Evolutionary conservation across 1,140 invertebrate species (phyloP).

Genomic region (Diorhabda sublineata): DNA sequence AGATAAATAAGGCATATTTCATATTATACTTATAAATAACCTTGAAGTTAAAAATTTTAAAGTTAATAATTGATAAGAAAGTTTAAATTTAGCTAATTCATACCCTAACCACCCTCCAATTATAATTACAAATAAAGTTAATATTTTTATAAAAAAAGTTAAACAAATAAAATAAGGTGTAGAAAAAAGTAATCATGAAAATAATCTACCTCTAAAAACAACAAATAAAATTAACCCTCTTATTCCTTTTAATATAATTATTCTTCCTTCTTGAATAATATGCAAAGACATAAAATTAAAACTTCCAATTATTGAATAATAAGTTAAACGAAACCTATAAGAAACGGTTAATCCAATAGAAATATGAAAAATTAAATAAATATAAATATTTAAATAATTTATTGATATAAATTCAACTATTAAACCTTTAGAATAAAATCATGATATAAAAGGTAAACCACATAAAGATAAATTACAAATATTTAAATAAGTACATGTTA

Average conservation of each 20-base stretch:
- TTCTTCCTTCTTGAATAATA: too few relatives aligned
- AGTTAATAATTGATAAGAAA: constrained; percentile 3
- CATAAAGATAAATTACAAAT: constrained; percentile 53
- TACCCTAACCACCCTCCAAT: constrained; percentile 43
- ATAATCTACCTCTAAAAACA: too few relatives aligned
- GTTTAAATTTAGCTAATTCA: constrained; percentile 44
- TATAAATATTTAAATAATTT: constrained; percentile 50
- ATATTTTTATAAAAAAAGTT: constrained; percentile 43
- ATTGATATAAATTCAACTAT: constrained; percentile 55
- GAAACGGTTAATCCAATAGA: background rate
- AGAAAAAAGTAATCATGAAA: too few relatives aligned
- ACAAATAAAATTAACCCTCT: too few relatives aligned
- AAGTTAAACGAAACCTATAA: too few relatives aligned
- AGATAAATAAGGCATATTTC: constrained; percentile 34
- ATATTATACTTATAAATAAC: constrained; percentile 37
- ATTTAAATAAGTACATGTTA: constrained; percentile 54
- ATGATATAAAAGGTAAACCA: constrained; percentile 56
- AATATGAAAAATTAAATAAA: constrained; percentile 47
- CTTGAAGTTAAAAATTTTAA: constrained; percentile 34
- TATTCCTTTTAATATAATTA: too few relatives aligned
- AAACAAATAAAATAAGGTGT: too few relatives aligned
- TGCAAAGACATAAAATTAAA: too few relatives aligned
- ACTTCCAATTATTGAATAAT: too few relatives aligned
- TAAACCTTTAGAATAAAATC: constrained; percentile 64
- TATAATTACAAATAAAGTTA: constrained; percentile 48